These are phyloP conservation scores for Molossus alvarezi DNA, from an alignment of 2,797 vertebrate species.

Conservation along the genomic window DNA sequence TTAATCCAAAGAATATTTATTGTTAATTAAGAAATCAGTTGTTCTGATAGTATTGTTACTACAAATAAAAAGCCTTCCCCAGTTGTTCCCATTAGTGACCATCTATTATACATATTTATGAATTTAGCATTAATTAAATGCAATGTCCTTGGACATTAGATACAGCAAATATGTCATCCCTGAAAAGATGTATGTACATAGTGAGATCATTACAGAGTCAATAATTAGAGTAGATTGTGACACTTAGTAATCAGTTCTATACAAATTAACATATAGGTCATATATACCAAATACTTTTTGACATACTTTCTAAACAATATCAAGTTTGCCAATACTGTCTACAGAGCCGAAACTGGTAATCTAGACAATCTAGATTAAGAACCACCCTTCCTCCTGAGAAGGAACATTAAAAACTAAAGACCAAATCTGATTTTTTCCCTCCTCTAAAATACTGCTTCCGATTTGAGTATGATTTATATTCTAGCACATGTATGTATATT, in stretches of 20 bases:
- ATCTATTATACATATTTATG: slow-evolving; percentile 39
- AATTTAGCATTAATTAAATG: slow-evolving; percentile 65
- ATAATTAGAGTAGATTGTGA: slow-evolving; percentile 54
- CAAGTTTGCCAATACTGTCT: neutral
- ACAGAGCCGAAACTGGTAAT: slow-evolving; percentile 53
- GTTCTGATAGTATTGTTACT: slow-evolving; percentile 34
- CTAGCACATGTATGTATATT: slow-evolving; percentile 4
- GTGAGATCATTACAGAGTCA: slow-evolving; percentile 24
- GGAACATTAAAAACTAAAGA: slow-evolving; percentile 35
- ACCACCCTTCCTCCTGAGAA: slow-evolving; percentile 1
- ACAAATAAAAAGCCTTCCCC: slow-evolving; percentile 60
- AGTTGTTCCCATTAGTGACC: slow-evolving; percentile 34
- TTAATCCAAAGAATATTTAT: slow-evolving; percentile 36
- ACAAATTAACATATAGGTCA: slow-evolving; percentile 49
- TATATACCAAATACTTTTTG: slow-evolving; percentile 46
- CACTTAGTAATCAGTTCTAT: slow-evolving; percentile 28
- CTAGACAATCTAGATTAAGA: slow-evolving; percentile 46
- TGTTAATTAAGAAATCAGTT: slow-evolving; percentile 58
- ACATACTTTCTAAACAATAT: slow-evolving; percentile 53
- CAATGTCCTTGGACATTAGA: slow-evolving; percentile 8
- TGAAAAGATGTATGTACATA: neutral
- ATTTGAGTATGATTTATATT: slow-evolving; percentile 54
- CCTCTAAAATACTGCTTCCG: neutral
- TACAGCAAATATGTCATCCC: slow-evolving; percentile 13
- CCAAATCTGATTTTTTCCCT: slow-evolving; percentile 56